Base-by-base conservation (phyloP, 2,113 vertebrate genomes). In the Brienomyrus longianalis region DNA sequence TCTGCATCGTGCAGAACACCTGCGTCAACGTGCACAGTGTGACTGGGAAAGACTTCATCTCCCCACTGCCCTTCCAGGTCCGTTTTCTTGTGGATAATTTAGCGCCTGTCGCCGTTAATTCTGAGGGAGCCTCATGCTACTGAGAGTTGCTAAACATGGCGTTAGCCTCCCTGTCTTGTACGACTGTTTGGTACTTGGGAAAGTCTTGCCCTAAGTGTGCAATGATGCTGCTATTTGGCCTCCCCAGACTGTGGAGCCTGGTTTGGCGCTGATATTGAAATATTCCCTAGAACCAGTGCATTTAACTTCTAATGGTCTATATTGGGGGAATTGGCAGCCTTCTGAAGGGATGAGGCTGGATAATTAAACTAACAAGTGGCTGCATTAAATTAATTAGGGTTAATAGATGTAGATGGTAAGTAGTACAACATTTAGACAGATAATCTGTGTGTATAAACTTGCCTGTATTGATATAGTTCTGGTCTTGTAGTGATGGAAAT, bases 61-160 rank as follows among this genome's bases (percentile, higher is more conserved):
- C 98, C 90, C 97, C 98, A 19, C 94, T 99, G 52, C 98, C 98
- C 66, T 99, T 99, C 90, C 98, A 98, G 96, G 98, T 98, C 87
- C 15, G 3, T 80, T 15, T 86, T 3, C 66, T 83, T 21, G 1
- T 47, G 51, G 43, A n/a, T 13, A 1, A 5, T 70, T 70, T 4
- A 31, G 10, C 62, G n/a, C 27, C 10, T 70, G 10, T 31, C 62
- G 10, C 62, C 56, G 0, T 70, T 70, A 70, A 70, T 70, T 10
- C n/a, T 4, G 1, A 31, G 62, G 62, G n/a, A 66, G 1, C 9
- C 62, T n/a, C 56, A 3, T n/a, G 56, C 56, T 70, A 13, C 9
- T 70, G 62, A 13, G n/a, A 70, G 1, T 70, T 10, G 27, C 1
- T 70, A 70, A 70, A 27, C n/a, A 31, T 9, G n/a, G 8, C 0